Percentiles rank a stretch among this genome's conserved stretches.
Evolutionary conservation across 2,888 invertebrate species (phyloP).

Genomic region (Tetropium fuscum): DNA sequence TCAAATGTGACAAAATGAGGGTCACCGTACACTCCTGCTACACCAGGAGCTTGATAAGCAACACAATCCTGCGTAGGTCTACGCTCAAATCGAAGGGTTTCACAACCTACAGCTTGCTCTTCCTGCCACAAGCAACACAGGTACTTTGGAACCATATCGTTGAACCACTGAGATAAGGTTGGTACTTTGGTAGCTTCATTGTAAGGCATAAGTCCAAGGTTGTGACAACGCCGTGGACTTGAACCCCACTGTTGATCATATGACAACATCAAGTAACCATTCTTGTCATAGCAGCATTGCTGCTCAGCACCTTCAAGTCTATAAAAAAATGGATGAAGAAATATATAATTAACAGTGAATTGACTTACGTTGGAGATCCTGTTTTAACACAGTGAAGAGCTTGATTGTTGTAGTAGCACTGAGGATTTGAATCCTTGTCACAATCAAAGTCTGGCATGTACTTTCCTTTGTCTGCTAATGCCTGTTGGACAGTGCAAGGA

Average conservation of each 20-base stretch:
- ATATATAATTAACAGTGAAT: neutral
- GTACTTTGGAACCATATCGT: slow-evolving; percentile 95
- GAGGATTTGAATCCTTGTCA: slow-evolving; percentile 91
- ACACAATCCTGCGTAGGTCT: slow-evolving; percentile 96
- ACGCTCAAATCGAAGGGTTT: slow-evolving; percentile 93
- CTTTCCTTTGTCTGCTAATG: slow-evolving; percentile 90
- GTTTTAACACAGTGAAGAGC: slow-evolving; percentile 94
- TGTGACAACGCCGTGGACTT: slow-evolving; percentile 85
- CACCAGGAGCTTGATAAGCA: slow-evolving; percentile 92
- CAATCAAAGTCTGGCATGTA: slow-evolving; percentile 92
- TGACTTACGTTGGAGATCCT: slow-evolving; percentile 86
- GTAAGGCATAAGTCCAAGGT: slow-evolving; percentile 93
- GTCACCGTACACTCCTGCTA: slow-evolving; percentile 90
- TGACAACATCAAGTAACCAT: slow-evolving; percentile 91
- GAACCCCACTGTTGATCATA: slow-evolving; percentile 98
- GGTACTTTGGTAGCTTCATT: slow-evolving; percentile 96
- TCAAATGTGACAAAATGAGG: slow-evolving; percentile 96
- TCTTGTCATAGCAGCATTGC: slow-evolving; percentile 97
- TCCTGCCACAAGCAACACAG: slow-evolving; percentile 96
- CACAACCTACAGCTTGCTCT: slow-evolving; percentile 93
- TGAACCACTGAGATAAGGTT: slow-evolving; percentile 94
- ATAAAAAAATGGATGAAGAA: slow-evolving; percentile 31
- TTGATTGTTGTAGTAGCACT: slow-evolving; percentile 89
- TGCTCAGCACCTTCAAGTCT: slow-evolving; percentile 93
- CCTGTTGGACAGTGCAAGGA: slow-evolving; percentile 93